Base-by-base conservation (phyloP, 2,113 vertebrate genomes). In the Rallus limicola region DNA sequence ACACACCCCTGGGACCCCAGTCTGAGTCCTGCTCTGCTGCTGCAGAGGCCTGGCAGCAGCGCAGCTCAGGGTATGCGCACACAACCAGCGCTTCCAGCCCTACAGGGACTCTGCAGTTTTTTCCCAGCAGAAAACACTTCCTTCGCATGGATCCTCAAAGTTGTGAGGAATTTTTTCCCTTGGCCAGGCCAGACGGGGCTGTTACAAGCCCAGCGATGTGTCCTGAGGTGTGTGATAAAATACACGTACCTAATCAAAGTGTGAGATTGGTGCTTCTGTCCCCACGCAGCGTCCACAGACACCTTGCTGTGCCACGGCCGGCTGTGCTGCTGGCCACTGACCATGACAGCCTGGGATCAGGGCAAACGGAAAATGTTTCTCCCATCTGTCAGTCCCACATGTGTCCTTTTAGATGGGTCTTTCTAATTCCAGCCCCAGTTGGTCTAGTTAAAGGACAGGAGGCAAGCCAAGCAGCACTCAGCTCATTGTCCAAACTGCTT, bases 1-100 rank as follows among this genome's bases (percentile, higher is more conserved):
- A 46, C 44, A 46, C 44, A 46, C 44, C 44, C 42, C 42, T 42
- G 2, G 24, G 80, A 28, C 26, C 18, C 10, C 3, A 12, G 4
- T 1, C 42, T 3, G 8, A 38, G 9, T 11, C 31, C 60, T 6
- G n/a, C 52, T 29, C n/a, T 17, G 50, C 70, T 12, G 62, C 3
- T 33, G 40, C 71, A 46, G 17, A 46, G 44, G 44, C 44, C 17
- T 46, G 44, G 62, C 29, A 58, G 42, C 34, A 17, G 31, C 59
- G 14, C 20, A 9, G 5, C 25, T 16, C 34, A 1, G 31, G 4
- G 28, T 29, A 8, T 1, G 1, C 56, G 23, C 21, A 31, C 17
- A 34, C 8, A 31, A 46, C 0, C 17, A 36, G 42, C 26, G 3
- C 44, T 52, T 36, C 18, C 59, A 52, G 34, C 20, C 26, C 9